Base-by-base conservation (phyloP, 2,888 invertebrate genomes). In the Seira ritae region DNA sequence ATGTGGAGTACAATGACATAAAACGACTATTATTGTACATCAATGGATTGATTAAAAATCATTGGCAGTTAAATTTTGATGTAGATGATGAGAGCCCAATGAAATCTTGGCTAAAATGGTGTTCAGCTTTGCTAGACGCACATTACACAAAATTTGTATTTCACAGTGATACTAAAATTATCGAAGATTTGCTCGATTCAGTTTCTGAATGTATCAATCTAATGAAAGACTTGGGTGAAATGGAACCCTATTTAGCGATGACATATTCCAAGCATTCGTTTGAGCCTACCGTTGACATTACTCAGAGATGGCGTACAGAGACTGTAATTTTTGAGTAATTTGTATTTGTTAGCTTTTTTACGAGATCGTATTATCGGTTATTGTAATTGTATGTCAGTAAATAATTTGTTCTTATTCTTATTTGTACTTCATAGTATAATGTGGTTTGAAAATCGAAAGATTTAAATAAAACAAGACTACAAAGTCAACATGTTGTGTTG, bases 141-240 rank as follows among this genome's bases (percentile, higher is more conserved):
- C 87, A 88, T 60, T 87, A 87, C 37, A 83, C 87, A 1, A 80
- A 86, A 15, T 87, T 87, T 72, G 86, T 88, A 19, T 73, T 85
- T 20, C 74, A 86, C 31, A 77, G 76, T 76, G 88, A 88, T 46
- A 71, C 79, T 20, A 66, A 24, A 4, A 19, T 86, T 23, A 65
- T 87, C 17, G 84, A 87, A 0, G 71, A 76, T n/a, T 23, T 88
- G n/a, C 55, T 87, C 19, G 20, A 65, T 8, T 8, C 79, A 3
- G 17, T 88, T 6, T 50, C 84, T 12, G 86, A 87, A 24, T 87
- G 85, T 68, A 31, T 74, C 8, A 71, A 74, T n/a, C 4, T 87
- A 10, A 82, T 88, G 84, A 71, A 81, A 17, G 84, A 80, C 10
- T 81, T 88, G 23, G 84, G 80, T 67, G 80, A 79, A 42, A 46